Percentiles rank a stretch among this genome's conserved stretches.
Conservation (phyloP, 2,888 invertebrate genomes). For the Philaethria dido region DNA sequence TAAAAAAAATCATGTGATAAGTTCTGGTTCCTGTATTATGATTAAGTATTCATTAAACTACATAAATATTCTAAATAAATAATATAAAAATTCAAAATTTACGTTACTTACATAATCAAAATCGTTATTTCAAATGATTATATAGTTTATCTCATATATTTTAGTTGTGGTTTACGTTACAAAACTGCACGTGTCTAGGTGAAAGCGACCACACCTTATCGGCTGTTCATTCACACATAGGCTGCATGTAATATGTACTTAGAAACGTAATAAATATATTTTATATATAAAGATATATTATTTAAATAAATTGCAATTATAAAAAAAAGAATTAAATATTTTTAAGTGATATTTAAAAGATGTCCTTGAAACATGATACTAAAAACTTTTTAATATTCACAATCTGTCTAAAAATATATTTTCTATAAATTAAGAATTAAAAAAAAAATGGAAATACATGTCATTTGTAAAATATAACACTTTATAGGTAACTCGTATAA, state of each 20-base stretch:
- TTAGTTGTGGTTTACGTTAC: constrained; percentile 43
- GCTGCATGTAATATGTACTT: constrained; percentile 20
- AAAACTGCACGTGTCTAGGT: constrained; percentile 41
- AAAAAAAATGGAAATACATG: too few relatives aligned
- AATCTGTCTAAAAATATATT: too few relatives aligned
- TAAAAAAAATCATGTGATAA: too few relatives aligned
- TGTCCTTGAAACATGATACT: too few relatives aligned
- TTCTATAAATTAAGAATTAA: too few relatives aligned
- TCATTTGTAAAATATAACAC: not conserved
- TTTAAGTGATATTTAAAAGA: not conserved
- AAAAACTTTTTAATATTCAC: too few relatives aligned
- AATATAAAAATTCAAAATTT: constrained; percentile 21
- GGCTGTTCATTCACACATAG: constrained; percentile 49
- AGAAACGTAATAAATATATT: constrained; percentile 11
- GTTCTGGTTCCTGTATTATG: not conserved
- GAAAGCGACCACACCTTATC: constrained; percentile 53
- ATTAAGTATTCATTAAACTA: not conserved
- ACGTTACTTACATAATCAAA: constrained; percentile 4
- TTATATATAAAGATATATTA: not conserved
- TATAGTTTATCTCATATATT: constrained; percentile 28
- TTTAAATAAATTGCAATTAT: not conserved
- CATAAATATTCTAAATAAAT: not conserved
- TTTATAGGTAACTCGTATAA: not conserved
- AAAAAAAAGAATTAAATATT: not conserved
- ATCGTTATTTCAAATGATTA: constrained; percentile 3